phyloP scores from a whole-genome alignment of 2,113 vertebrate genomes.

The Solea senegalensis region DNA sequence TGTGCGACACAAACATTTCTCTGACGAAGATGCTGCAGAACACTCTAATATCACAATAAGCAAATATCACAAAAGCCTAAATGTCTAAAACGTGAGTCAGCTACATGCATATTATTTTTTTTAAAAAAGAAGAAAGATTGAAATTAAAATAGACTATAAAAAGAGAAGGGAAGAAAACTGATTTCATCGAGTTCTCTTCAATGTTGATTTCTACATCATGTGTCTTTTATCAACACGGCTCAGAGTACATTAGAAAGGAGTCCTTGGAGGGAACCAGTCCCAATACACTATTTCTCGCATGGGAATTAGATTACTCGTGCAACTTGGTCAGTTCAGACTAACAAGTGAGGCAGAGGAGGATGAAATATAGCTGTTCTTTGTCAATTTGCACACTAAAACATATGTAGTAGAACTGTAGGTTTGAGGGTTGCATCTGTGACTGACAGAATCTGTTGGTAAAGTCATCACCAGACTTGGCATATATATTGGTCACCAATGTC shows the following conservation, averaged over 20 bases:
- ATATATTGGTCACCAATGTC: slow-evolving; percentile 45
- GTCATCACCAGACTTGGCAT: slow-evolving; percentile 59
- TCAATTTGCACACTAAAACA: slow-evolving; percentile 31
- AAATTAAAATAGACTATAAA: slow-evolving; percentile 48
- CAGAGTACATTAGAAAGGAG: slow-evolving; percentile 63
- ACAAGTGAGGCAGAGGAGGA: slow-evolving; percentile 25
- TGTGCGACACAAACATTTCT: slow-evolving; percentile 43
- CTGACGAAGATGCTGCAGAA: slow-evolving; percentile 50
- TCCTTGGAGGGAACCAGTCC: slow-evolving; percentile 74
- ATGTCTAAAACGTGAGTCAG: slow-evolving; percentile 60
- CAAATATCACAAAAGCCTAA: slow-evolving; percentile 44
- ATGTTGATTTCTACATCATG: slow-evolving; percentile 55
- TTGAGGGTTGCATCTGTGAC: slow-evolving; percentile 43
- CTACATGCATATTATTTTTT: slow-evolving; percentile 63
- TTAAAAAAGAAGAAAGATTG: slow-evolving; percentile 45
- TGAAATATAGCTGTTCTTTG: slow-evolving; percentile 8
- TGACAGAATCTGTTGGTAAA: slow-evolving; percentile 23
- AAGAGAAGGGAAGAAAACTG: slow-evolving; percentile 26
- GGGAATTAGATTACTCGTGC: slow-evolving; percentile 33
- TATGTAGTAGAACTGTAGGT: slow-evolving; percentile 34
- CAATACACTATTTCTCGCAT: slow-evolving; percentile 35
- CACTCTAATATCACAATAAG: slow-evolving; percentile 22
- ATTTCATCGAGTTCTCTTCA: slow-evolving; percentile 49
- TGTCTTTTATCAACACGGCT: slow-evolving; percentile 63
- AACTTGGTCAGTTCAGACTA: slow-evolving; percentile 35